Percentiles rank a stretch among this genome's conserved stretches.
These are phyloP conservation scores for Eledona agricola DNA, from an alignment of 2,888 invertebrate genomes.

Conservation along the genomic window DNA sequence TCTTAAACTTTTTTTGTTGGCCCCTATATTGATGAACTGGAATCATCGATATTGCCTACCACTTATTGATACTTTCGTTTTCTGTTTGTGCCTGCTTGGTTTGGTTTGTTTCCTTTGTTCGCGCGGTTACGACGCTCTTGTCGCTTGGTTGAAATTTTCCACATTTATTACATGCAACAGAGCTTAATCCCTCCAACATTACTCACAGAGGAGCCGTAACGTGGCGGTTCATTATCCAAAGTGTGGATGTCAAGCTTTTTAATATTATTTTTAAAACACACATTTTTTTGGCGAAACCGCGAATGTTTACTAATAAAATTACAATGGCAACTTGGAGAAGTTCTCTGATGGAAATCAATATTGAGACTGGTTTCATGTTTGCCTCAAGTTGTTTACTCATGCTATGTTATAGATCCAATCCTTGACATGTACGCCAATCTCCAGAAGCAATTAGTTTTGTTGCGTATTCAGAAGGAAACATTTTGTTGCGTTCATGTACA, in stretches of 20 bases:
- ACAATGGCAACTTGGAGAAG: slow-evolving; percentile 18
- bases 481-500: too few species aligned
- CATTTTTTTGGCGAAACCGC: too few species aligned
- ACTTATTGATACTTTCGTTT: slow-evolving; percentile 33
- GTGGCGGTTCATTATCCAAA: slow-evolving; percentile 13
- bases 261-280: slow-evolving; percentile 18
- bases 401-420: slow-evolving; percentile 34
- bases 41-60: slow-evolving; percentile 36
- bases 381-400: slow-evolving; percentile 35
- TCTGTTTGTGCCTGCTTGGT: slow-evolving; percentile 3
- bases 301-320: slow-evolving; percentile 20
- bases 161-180: too few species aligned
- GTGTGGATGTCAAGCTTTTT: slow-evolving; percentile 12
- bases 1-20: slow-evolving; percentile 6
- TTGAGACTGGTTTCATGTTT: slow-evolving; percentile 30
- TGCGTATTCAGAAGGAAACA: slow-evolving; percentile 1
- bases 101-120: slow-evolving; percentile 11
- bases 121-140: too few species aligned
- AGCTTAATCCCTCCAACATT: too few species aligned
- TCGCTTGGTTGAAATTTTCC: too few species aligned
- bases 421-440: slow-evolving; percentile 35
- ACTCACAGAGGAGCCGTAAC: slow-evolving; percentile 7
- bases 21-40: slow-evolving; percentile 10
- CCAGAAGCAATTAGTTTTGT: slow-evolving; percentile 34
- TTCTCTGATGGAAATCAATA: slow-evolving; percentile 27